Evolutionary conservation across 2,113 vertebrate genomes (phyloP).

Genomic region (Eubucco bourcierii): DNA sequence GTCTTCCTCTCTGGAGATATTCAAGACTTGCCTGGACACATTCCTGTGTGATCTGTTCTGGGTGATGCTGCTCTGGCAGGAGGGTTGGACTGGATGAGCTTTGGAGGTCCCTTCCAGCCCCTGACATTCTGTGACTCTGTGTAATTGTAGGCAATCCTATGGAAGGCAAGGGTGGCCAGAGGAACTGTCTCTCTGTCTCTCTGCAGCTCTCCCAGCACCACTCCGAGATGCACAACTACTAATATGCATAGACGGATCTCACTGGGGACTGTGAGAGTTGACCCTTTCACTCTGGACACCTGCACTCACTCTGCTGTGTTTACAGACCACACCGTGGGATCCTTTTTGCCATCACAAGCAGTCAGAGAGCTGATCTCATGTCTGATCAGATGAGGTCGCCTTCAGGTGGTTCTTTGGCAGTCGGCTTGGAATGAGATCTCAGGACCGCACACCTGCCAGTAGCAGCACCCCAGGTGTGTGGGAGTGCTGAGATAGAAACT

Average conservation of each 20-base stretch:
- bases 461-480: neutral
- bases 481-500: neutral
- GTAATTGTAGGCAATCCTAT: neutral
- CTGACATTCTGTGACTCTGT: too few species aligned
- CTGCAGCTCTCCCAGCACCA: neutral
- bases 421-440: neutral
- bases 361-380: neutral
- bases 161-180: neutral
- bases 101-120: too few species aligned
- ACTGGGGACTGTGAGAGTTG: neutral
- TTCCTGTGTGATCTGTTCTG: too few species aligned
- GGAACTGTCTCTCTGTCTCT: neutral
- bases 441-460: rapidly evolving
- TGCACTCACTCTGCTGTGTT: neutral
- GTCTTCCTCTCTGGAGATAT: too few species aligned
- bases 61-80: too few species aligned
- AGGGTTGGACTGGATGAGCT: too few species aligned
- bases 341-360: neutral
- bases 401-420: neutral
- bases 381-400: neutral
- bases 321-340: neutral
- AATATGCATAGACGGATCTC: rapidly evolving
- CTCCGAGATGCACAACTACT: neutral
- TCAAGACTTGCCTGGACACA: too few species aligned
- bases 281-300: neutral